Evolutionary conservation across 2,888 invertebrate species (phyloP).

Genomic region (Blastobasis adustella): DNA sequence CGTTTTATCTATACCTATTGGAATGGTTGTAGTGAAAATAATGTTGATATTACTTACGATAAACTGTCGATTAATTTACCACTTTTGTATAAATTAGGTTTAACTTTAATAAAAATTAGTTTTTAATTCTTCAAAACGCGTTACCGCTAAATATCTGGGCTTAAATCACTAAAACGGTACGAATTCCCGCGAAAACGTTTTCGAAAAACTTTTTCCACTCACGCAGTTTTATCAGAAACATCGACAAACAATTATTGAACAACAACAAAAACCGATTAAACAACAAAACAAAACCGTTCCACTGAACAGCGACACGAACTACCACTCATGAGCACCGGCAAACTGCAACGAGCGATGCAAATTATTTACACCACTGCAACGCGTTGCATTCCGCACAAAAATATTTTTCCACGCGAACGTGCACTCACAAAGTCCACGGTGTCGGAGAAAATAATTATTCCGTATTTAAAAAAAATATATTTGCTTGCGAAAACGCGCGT

Average conservation of each 20-base stretch:
- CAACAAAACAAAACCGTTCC: slow-evolving; percentile 40
- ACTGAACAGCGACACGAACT: slow-evolving; percentile 59
- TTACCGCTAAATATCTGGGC: neutral
- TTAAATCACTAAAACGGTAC: slow-evolving; percentile 21
- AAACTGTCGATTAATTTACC: slow-evolving; percentile 1
- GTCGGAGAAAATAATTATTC: slow-evolving; percentile 10
- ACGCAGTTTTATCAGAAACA: slow-evolving; percentile 26
- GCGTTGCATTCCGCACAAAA: slow-evolving; percentile 44
- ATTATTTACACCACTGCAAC: slow-evolving; percentile 65
- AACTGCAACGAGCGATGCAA: slow-evolving; percentile 62
- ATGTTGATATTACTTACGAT: slow-evolving; percentile 8
- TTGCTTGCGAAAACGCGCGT: slow-evolving; percentile 50
- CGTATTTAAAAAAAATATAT: slow-evolving; percentile 45
- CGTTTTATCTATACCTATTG: slow-evolving; percentile 4
- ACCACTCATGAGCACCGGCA: slow-evolving; percentile 64
- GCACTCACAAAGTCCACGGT: slow-evolving; percentile 10
- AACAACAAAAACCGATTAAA: slow-evolving; percentile 32
- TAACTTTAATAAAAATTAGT: too few species aligned
- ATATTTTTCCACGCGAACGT: slow-evolving; percentile 12
- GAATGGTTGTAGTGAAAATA: neutral
- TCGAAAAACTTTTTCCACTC: slow-evolving; percentile 36
- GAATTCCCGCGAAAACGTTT: slow-evolving; percentile 21
- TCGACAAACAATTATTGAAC: slow-evolving; percentile 32
- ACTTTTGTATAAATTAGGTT: neutral
- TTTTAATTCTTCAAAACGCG: neutral